Percentiles rank a stretch among this genome's conserved stretches.
phyloP scores from a whole-genome alignment of 2,888 invertebrate genomes.

The Temnothorax ravouxi region DNA sequence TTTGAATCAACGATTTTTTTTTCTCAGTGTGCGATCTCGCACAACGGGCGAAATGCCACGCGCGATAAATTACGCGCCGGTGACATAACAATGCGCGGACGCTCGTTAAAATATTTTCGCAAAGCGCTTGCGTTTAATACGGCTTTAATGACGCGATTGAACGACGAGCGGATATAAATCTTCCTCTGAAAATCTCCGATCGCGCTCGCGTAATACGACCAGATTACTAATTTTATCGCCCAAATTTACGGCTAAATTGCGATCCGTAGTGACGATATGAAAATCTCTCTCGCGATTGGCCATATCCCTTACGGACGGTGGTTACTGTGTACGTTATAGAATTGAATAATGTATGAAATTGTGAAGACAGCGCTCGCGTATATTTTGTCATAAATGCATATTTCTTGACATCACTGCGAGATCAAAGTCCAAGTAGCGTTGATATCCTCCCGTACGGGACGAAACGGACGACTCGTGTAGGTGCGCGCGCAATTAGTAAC shows the following conservation, averaged over 20 bases:
- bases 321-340: too few relatives aligned
- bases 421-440: constrained; percentile 15
- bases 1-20: too few relatives aligned
- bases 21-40: constrained; percentile 43
- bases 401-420: neutral
- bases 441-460: neutral
- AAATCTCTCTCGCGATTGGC: neutral
- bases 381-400: constrained; percentile 15
- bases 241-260: constrained; percentile 11
- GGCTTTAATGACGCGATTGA: constrained; percentile 20
- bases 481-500: constrained; percentile 24
- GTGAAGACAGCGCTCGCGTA: neutral
- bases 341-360: neutral
- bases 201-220: neutral
- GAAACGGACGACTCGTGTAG: neutral
- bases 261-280: neutral
- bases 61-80: constrained; percentile 54
- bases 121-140: constrained; percentile 15
- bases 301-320: neutral
- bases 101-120: constrained; percentile 37
- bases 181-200: neutral
- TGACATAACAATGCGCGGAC: constrained; percentile 62
- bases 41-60: constrained; percentile 44
- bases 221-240: constrained; percentile 29
- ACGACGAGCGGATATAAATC: constrained; percentile 22